A percentile compares a stretch with the other conserved stretches of the same genome.
phyloP scores from a whole-genome alignment of 2,888 invertebrate genomes.

The Boloria selene region DNA sequence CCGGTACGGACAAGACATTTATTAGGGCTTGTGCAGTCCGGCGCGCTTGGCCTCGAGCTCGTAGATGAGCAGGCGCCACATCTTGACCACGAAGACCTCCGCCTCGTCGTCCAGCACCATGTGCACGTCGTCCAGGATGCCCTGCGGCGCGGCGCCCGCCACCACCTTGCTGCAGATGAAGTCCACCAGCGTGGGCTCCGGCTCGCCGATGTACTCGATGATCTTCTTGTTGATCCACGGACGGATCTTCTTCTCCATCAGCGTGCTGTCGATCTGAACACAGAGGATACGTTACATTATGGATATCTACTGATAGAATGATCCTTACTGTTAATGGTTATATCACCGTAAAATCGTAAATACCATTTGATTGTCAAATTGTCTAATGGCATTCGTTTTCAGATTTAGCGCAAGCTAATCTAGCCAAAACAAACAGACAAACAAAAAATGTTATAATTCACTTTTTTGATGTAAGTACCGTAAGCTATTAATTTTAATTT shows the following conservation, averaged over 20 bases:
- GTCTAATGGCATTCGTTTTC: no score
- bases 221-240: constrained; percentile 99
- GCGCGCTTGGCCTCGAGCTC: constrained; percentile 99
- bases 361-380: no score
- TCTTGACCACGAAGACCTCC: constrained; percentile 99
- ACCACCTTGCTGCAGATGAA: constrained; percentile 99
- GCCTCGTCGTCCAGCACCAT: constrained; percentile 99
- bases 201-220: constrained; percentile 99
- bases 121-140: constrained; percentile 98
- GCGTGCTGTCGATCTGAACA: constrained; percentile 86
- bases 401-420: no score
- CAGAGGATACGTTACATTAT: no score
- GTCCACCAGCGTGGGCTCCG: constrained; percentile 98
- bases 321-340: no score
- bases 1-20: constrained; percentile 39
- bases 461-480: no score
- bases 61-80: constrained; percentile 99
- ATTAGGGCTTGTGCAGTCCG: constrained; percentile 85
- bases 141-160: constrained; percentile 95
- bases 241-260: constrained; percentile 97
- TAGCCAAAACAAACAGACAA: no score
- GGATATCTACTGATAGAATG: no score
- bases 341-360: no score
- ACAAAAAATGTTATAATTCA: no score
- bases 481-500: no score